Conservation (phyloP, 2,888 invertebrate species). For the Leucophenga montana region DNA sequence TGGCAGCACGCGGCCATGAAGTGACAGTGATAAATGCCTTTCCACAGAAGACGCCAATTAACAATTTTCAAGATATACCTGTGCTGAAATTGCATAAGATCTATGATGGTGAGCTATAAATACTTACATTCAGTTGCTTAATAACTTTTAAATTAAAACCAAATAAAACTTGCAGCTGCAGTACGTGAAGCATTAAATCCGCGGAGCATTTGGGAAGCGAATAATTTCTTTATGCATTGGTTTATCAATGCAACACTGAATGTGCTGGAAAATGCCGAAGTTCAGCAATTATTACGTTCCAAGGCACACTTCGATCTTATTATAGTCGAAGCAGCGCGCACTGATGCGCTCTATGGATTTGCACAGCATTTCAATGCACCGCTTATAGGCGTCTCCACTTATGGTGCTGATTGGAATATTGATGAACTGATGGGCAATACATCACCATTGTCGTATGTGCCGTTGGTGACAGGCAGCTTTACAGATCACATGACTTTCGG, state of each 20-base stretch:
- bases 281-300: background rate
- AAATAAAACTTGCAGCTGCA: too few species aligned
- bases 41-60: conserved; percentile 33
- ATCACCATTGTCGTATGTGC: background rate
- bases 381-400: background rate
- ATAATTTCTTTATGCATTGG: too few species aligned
- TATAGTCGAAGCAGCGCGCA: background rate
- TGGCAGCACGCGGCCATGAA: conserved; percentile 70
- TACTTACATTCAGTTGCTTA: too few species aligned
- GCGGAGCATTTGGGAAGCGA: too few species aligned
- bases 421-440: conserved; percentile 13
- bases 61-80: conserved; percentile 51
- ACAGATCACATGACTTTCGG: conserved; percentile 46
- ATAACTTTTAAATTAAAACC: too few species aligned
- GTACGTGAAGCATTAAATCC: too few species aligned
- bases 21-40: conserved; percentile 65
- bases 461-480: background rate
- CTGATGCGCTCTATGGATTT: conserved; percentile 1
- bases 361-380: conserved; percentile 8
- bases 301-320: background rate
- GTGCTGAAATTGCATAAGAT: conserved; percentile 36
- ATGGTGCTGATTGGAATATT: conserved; percentile 13
- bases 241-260: too few species aligned
- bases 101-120: conserved; percentile 31
- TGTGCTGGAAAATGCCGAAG: background rate